Evolutionary conservation across 1,140 invertebrate genomes (phyloP).

Genomic region (Anthonomus grandis): DNA sequence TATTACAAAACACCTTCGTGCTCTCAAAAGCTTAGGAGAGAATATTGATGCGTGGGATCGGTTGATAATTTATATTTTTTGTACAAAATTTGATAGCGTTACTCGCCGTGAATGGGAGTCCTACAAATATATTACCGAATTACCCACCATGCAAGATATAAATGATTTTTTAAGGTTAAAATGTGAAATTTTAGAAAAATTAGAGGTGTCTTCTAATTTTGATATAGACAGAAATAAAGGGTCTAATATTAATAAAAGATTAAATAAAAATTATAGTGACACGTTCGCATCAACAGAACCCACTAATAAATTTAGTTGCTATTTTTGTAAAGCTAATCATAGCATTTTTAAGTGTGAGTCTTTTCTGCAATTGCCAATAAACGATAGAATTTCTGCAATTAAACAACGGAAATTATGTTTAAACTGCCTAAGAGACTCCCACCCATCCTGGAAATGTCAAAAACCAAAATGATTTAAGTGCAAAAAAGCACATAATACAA

Average conservation of each 20-base stretch:
- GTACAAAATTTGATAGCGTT: slow-evolving; percentile 7
- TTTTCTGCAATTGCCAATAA: slow-evolving; percentile 1
- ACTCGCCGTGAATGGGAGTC: slow-evolving; percentile 9
- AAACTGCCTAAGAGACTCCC: slow-evolving; percentile 5
- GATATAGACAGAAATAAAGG: not conserved
- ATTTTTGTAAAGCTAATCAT: slow-evolving; percentile 2
- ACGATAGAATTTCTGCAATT: not conserved
- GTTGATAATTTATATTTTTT: slow-evolving; percentile 1
- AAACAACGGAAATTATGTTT: slow-evolving; percentile 8
- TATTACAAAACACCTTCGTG: not conserved
- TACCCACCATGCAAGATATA: not conserved
- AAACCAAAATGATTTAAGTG: slow-evolving; percentile 5
- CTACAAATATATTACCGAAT: not conserved
- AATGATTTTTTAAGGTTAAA: slow-evolving; percentile 4
- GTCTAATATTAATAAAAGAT: not conserved
- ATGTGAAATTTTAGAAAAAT: slow-evolving; percentile 3
- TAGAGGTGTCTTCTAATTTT: no score
- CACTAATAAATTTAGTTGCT: not conserved
- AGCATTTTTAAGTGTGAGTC: slow-evolving; percentile 3
- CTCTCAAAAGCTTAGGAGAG: not conserved
- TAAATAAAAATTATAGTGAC: no score
- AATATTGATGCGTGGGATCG: slow-evolving; percentile 1
- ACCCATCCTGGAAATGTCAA: slow-evolving; percentile 7
- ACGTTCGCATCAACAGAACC: no score
- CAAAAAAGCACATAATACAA: slow-evolving; percentile 13